Evolutionary conservation across 1,140 invertebrate species (phyloP), one percentile per base, ranked within the genome.

Genomic region (Ruditapes philippinarum): DNA sequence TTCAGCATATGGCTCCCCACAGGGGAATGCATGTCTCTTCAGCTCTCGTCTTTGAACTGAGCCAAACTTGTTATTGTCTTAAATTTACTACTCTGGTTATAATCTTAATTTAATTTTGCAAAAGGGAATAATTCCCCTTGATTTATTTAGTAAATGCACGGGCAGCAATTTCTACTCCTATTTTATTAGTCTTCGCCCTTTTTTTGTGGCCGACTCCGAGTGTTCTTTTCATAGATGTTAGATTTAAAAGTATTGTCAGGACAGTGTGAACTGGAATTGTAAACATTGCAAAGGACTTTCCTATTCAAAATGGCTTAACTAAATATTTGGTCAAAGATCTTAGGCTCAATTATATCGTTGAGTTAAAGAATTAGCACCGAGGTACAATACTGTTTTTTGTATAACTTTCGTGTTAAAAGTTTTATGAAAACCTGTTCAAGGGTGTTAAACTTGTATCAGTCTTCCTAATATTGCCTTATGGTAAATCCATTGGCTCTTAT

Each of bases 301-400:
- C 14, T 19, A 81, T 62, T 60, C 40, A 42, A 12, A 60, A 60
- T 25, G n/a, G n/a, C 22, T 28, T 54, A 31, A 36, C 36, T 51
- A 73, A 84, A 84, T 84, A 84, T 84, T 84, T 84, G 65, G 31
- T 33, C 33, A 84, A 70, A 73, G 82, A 84, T 74, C 74, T 84
- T 28, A 73, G 28, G 42, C 28, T 40, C 82, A 84, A 84, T 84
- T 84, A 84, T 36, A 54, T 73, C n/a, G 62, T 84, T 73, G 65
- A 73, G 74, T 74, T 84, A 33, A 84, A 45, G 45, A 84, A 84
- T 84, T 84, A 84, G 65, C 82, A 70, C 25, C 14, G 42, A 74
- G 40, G 82, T 84, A 84, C 82, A 84, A 84, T 84, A 84, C 62
- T 14, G 19, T 12, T 73, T n/a, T 51, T 25, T 84, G 65, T 84